Conservation (phyloP, 2,888 invertebrate genomes). For the Apotomis capreana region DNA sequence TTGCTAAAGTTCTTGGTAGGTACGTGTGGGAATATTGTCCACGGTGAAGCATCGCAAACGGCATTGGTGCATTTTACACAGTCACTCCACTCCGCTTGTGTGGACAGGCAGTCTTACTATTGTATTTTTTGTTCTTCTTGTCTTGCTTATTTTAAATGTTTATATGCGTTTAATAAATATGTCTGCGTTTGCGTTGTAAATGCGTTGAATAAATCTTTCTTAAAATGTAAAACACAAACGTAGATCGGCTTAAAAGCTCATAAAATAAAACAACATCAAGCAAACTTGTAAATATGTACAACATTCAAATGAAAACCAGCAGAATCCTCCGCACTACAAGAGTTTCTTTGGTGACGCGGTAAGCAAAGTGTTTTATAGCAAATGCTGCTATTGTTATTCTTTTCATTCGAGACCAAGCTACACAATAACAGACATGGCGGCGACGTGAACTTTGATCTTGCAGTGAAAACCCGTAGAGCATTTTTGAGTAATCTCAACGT, state of each 20-base stretch:
- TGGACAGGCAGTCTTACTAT: too few species aligned
- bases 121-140: too few species aligned
- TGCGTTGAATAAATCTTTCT: background rate
- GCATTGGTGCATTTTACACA: too few species aligned
- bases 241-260: background rate
- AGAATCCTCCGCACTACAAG: background rate
- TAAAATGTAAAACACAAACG: background rate
- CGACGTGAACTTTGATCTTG: background rate
- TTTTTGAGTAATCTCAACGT: too few species aligned
- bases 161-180: too few species aligned
- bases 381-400: background rate
- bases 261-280: background rate
- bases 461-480: background rate
- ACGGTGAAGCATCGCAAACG: too few species aligned
- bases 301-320: background rate
- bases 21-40: too few species aligned
- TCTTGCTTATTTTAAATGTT: too few species aligned
- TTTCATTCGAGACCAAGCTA: background rate
- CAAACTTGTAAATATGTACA: too few species aligned
- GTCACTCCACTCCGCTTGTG: too few species aligned
- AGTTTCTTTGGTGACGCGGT: background rate
- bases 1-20: too few species aligned
- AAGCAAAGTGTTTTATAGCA: background rate
- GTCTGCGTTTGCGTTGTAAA: too few species aligned
- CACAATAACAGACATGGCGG: background rate